Conservation (phyloP, 2,797 vertebrate species). For the Gymnopithys bicolor region DNA sequence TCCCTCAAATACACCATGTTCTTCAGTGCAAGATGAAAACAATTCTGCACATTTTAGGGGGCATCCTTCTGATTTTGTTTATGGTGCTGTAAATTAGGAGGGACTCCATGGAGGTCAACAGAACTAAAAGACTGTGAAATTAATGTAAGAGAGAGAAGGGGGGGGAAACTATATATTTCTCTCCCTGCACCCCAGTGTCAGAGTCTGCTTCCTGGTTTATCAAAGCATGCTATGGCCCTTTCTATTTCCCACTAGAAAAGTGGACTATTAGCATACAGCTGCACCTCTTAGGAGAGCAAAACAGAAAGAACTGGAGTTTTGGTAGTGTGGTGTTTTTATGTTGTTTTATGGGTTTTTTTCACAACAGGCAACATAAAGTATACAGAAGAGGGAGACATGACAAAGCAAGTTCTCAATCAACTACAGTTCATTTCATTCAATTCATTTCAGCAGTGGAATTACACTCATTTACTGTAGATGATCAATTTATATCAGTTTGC, state of each 20-base stretch:
- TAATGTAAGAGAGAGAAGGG: not conserved
- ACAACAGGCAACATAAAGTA: slow-evolving; percentile 4
- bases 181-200: not conserved
- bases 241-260: not conserved
- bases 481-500: not conserved
- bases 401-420: slow-evolving; percentile 8
- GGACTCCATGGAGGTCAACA: not conserved
- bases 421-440: not conserved
- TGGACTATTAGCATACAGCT: slow-evolving; percentile 65
- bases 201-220: slow-evolving; percentile 3
- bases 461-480: not conserved
- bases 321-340: not conserved
- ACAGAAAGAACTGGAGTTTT: not conserved
- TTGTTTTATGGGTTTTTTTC: not conserved
- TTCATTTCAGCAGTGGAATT: not conserved
- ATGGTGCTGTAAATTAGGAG: not conserved
- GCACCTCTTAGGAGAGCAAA: slow-evolving; percentile 7
- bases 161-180: not conserved
- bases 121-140: slow-evolving; percentile 47
- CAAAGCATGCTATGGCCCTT: slow-evolving; percentile 13
- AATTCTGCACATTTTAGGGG: not conserved
- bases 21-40: not conserved
- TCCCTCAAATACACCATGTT: rapidly evolving
- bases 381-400: not conserved
- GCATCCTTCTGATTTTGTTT: not conserved